Base-by-base conservation (phyloP, 92 coral and sea anemone genomes). In the Metridium senile region DNA sequence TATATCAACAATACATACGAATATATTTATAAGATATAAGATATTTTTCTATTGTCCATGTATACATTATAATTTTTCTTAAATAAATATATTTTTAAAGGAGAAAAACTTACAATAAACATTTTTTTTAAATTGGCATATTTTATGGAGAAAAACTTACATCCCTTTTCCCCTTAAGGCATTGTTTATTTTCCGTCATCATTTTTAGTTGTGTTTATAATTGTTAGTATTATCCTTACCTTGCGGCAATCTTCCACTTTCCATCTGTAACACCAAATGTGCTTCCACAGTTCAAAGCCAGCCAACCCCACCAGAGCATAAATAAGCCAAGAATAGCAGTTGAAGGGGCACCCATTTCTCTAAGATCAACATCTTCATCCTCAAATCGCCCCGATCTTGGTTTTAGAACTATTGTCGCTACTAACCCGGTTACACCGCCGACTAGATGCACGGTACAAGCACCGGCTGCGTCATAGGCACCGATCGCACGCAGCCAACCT, bases 261-360 rank as follows among this genome's bases (percentile, higher is more conserved):
- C 90, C 90, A 4, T 86, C 86, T 1, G 90, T 86, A 4, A 86
- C 90, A 0, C 90, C 90, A 58, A 86, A 86, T 0, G 90, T 86
- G 63, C 90, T 86, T 9, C 90, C 90, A 56, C 90, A 86, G 47
- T 86, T 86, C n/a, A 86, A 64, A 0, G 90, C 90, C 19, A 86
- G 54, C 90, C 90, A 86, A 0, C 90, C 90, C 90, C 90, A 86
- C 90, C 90, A 86, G 13, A 86, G 33, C 90, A 86, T 86, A 68
- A 86, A 86, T 23, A 86, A 68, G 1, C 90, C 90, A 33, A 86
- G 86, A 27, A 86, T 62, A 13, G 90, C 86, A 1, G 90, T 86
- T 27, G 90, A 70, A 17, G 90, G 90, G 10, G 90, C 77, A 0
- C 90, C 90, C 90, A 86, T 86, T 45, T 81, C 81, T 2, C 78